These are phyloP conservation scores for Agrotis exclamationis DNA, from an alignment of 2,888 invertebrate genomes.

Conservation along the genomic window DNA sequence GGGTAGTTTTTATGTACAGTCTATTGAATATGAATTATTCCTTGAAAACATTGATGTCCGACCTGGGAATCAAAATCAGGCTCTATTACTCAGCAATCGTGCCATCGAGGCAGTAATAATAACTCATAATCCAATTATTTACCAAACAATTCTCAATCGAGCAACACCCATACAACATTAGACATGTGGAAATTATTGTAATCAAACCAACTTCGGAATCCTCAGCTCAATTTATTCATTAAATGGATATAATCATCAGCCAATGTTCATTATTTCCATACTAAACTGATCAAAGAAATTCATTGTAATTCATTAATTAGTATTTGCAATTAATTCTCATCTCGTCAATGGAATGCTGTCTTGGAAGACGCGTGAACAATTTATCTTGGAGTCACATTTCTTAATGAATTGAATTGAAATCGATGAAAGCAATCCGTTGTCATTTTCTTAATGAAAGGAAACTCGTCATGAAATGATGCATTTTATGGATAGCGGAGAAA, in stretches of 20 bases:
- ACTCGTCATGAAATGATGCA: neutral
- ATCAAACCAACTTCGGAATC: conserved; percentile 20
- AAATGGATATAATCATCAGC: conserved; percentile 27
- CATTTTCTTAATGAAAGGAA: conserved; percentile 29
- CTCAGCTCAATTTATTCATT: conserved; percentile 40
- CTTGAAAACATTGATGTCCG: too few relatives aligned
- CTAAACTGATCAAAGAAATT: conserved; percentile 47
- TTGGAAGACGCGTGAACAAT: conserved; percentile 34
- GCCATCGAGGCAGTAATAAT: too few relatives aligned
- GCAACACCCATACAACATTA: neutral
- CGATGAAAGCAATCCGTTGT: conserved; percentile 29
- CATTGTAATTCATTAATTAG: conserved; percentile 41
- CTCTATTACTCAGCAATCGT: too few relatives aligned
- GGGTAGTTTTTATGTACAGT: too few relatives aligned
- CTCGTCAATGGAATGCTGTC: conserved; percentile 39
- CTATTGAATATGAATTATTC: too few relatives aligned
- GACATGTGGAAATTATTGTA: conserved; percentile 30
- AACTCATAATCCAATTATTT: neutral
- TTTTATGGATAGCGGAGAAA: neutral
- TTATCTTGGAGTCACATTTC: conserved; percentile 18
- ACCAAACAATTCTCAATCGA: neutral
- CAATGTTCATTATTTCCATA: conserved; percentile 30
- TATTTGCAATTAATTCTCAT: conserved; percentile 25
- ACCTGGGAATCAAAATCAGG: too few relatives aligned
- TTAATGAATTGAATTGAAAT: conserved; percentile 45